Evolutionary conservation across 2,888 invertebrate genomes (phyloP).

Genomic region (Heteromurus nitidus): DNA sequence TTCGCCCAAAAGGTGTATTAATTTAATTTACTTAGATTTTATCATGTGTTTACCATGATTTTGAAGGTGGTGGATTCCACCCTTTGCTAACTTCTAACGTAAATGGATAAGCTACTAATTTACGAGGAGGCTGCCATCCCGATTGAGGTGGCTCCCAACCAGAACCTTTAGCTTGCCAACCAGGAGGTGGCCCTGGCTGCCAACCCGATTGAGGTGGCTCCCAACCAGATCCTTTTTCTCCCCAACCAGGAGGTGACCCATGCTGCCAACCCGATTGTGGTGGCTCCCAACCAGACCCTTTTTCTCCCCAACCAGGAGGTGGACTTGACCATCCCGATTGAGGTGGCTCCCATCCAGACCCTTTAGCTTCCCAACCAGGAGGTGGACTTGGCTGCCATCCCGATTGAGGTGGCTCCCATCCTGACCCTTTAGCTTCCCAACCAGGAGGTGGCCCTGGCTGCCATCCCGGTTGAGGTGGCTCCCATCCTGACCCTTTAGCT

Average conservation of each 20-base stretch:
- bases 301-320: not conserved
- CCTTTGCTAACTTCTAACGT: slow-evolving; percentile 18
- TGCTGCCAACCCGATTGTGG: no score
- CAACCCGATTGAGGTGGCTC: slow-evolving; percentile 2
- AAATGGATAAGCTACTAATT: slow-evolving; percentile 22
- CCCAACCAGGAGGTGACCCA: no score
- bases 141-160: not conserved
- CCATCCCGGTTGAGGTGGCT: no score
- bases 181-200: not conserved
- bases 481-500: slow-evolving; percentile 15
- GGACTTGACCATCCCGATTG: no score
- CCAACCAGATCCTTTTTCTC: slow-evolving; percentile 21
- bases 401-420: slow-evolving; percentile 19
- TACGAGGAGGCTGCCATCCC: slow-evolving; percentile 16
- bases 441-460: not conserved
- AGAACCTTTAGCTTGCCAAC: not conserved
- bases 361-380: not conserved
- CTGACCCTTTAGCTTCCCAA: not conserved
- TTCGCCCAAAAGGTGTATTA: no score
- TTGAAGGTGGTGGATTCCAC: slow-evolving; percentile 9
- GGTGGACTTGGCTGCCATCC: no score
- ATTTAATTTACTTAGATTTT: no score
- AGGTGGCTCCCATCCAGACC: not conserved
- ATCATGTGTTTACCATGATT: no score
- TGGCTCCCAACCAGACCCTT: not conserved